Conservation (phyloP, 2,888 invertebrate genomes). For the Calameuta filiformis region DNA sequence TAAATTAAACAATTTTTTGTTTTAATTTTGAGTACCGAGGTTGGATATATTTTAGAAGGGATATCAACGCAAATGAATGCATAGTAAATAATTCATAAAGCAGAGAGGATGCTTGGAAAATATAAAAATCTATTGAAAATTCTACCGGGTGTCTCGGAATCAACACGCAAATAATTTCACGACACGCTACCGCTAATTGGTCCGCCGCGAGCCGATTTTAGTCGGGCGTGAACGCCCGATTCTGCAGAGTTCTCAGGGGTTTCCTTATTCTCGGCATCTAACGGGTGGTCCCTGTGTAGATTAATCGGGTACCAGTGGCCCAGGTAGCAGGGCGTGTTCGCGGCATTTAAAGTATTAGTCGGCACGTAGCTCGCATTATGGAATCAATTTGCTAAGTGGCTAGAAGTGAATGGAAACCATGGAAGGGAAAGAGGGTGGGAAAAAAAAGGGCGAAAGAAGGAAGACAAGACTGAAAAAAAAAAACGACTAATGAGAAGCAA, state of each 20-base stretch:
- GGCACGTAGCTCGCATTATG: slow-evolving; percentile 27
- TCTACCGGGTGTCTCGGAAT: neutral
- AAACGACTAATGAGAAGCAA: slow-evolving; percentile 5
- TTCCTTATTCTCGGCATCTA: neutral
- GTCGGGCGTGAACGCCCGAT: neutral
- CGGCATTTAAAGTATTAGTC: slow-evolving; percentile 7
- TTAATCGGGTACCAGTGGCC: neutral
- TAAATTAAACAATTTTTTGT: neutral
- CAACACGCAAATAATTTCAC: neutral
- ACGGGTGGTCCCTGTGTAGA: neutral
- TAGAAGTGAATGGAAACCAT: slow-evolving; percentile 11
- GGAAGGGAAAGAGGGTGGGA: slow-evolving; percentile 14
- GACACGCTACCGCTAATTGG: neutral
- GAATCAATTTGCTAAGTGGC: slow-evolving; percentile 54
- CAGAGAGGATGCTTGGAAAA: neutral
- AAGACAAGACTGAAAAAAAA: slow-evolving; percentile 17
- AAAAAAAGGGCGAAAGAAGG: slow-evolving; percentile 7
- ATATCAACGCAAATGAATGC: neutral
- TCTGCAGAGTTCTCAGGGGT: neutral
- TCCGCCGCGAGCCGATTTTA: neutral
- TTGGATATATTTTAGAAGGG: neutral
- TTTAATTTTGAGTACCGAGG: neutral
- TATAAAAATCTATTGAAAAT: neutral
- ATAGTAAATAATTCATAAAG: neutral
- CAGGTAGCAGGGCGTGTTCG: neutral